phyloP scores from a whole-genome alignment of 1,140 invertebrate genomes.

The Calosoma granatense region DNA sequence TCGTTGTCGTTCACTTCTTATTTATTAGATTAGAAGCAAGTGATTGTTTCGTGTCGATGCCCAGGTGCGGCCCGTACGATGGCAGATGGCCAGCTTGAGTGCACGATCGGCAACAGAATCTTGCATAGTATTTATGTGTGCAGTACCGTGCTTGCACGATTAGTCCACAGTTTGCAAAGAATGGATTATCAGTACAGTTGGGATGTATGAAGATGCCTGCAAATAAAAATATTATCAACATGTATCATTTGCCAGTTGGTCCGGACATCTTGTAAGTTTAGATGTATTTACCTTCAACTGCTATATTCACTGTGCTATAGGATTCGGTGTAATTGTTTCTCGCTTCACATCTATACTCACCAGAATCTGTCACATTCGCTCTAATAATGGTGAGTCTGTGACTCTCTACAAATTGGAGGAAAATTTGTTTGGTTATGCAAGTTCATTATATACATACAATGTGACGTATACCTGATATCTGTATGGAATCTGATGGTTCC shows the following conservation, averaged over 20 bases:
- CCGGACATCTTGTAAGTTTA: slow-evolving; percentile 10
- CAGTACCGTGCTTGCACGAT: slow-evolving; percentile 78
- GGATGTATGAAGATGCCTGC: slow-evolving; percentile 62
- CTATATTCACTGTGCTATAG: slow-evolving; percentile 49
- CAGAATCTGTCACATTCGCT: slow-evolving; percentile 55
- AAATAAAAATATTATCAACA: slow-evolving; percentile 21
- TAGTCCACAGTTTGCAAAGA: slow-evolving; percentile 77
- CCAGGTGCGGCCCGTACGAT: background rate
- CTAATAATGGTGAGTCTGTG: slow-evolving; percentile 55
- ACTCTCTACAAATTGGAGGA: slow-evolving; percentile 40
- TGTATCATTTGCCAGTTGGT: too few relatives aligned
- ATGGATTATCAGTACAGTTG: slow-evolving; percentile 76
- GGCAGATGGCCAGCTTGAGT: slow-evolving; percentile 68
- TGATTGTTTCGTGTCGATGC: background rate
- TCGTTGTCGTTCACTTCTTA: background rate
- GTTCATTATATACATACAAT: background rate
- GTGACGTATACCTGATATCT: slow-evolving; percentile 46
- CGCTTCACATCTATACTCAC: slow-evolving; percentile 69
- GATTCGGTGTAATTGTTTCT: slow-evolving; percentile 52
- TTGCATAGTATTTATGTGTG: slow-evolving; percentile 77
- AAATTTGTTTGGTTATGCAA: slow-evolving; percentile 2
- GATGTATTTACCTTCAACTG: slow-evolving; percentile 52
- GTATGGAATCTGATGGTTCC: slow-evolving; percentile 38
- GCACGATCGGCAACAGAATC: slow-evolving; percentile 87
- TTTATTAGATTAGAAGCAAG: background rate